Evolutionary conservation across 2,113 vertebrate species (phyloP).

Genomic region (Takifugu bimaculatus): DNA sequence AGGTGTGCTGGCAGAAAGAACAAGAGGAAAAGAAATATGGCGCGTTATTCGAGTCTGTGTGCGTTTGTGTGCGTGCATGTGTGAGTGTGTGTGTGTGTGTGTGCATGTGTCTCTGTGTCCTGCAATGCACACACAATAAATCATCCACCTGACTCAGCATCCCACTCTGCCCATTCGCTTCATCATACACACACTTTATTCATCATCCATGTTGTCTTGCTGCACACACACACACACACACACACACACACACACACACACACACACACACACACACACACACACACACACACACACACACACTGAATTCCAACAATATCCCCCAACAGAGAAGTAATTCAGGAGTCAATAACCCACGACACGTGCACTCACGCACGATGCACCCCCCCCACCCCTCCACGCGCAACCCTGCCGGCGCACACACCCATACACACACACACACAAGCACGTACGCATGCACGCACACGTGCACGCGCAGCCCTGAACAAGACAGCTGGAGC

Average conservation of each 20-base stretch:
- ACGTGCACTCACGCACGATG: conserved; percentile 22
- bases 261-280: conserved; percentile 3
- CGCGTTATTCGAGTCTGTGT: neutral
- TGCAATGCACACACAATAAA: conserved; percentile 41
- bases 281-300: conserved; percentile 8
- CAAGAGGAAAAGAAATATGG: conserved; percentile 13
- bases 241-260: conserved; percentile 11
- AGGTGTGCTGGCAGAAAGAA: neutral
- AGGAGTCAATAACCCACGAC: conserved; percentile 50
- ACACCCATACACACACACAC: neutral
- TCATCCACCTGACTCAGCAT: conserved; percentile 64
- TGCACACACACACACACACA: conserved; percentile 2
- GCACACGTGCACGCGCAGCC: conserved; percentile 28
- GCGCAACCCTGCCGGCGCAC: conserved; percentile 6
- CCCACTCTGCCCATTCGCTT: conserved; percentile 3
- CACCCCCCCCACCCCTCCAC: conserved; percentile 19
- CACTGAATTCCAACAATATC: conserved; percentile 48
- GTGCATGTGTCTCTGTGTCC: no score
- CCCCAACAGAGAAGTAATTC: conserved; percentile 50
- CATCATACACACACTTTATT: conserved; percentile 23
- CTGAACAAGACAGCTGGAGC: conserved; percentile 67
- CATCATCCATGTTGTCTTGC: conserved; percentile 18
- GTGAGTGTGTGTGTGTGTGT: neutral
- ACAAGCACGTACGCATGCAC: conserved; percentile 9
- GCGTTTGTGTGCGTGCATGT: conserved; percentile 3